These are phyloP conservation scores for Lepisosteus osseus DNA, from an alignment of 2,113 vertebrate species.

Conservation along the genomic window DNA sequence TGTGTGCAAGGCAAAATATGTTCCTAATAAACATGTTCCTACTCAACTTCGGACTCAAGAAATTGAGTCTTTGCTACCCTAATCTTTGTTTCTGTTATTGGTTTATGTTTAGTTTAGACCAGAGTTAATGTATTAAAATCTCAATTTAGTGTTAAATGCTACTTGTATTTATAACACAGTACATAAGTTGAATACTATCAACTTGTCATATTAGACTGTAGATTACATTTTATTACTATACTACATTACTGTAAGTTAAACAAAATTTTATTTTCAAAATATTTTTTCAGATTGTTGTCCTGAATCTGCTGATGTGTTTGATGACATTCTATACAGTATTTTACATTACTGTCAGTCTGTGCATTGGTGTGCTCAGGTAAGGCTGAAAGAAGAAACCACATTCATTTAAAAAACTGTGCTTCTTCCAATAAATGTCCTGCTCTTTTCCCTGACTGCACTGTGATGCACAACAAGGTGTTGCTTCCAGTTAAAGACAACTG, in stretches of 20 bases:
- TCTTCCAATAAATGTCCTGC: neutral
- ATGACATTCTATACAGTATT: constrained; percentile 69
- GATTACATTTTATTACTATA: neutral
- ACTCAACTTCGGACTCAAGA: too few species aligned
- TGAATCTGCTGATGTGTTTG: constrained; percentile 69
- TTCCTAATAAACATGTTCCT: too few species aligned
- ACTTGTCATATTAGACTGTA: neutral
- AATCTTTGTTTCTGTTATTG: too few species aligned
- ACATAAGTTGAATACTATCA: too few species aligned
- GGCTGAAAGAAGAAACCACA: constrained; percentile 18
- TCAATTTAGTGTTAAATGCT: too few species aligned
- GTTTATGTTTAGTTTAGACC: too few species aligned
- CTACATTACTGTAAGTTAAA: neutral
- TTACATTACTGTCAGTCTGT: constrained; percentile 66
- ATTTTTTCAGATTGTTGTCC: constrained; percentile 60
- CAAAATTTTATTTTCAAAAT: neutral
- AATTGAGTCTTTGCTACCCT: too few species aligned
- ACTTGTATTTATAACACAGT: too few species aligned
- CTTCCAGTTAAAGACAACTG: constrained; percentile 29
- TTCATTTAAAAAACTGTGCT: constrained; percentile 13
- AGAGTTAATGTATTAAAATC: too few species aligned
- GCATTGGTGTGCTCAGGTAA: constrained; percentile 68
- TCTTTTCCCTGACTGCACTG: constrained; percentile 13
- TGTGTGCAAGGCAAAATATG: too few species aligned
- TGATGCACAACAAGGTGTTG: constrained; percentile 7